Conservation (phyloP, 2,888 invertebrate species). For the Leucania comma region DNA sequence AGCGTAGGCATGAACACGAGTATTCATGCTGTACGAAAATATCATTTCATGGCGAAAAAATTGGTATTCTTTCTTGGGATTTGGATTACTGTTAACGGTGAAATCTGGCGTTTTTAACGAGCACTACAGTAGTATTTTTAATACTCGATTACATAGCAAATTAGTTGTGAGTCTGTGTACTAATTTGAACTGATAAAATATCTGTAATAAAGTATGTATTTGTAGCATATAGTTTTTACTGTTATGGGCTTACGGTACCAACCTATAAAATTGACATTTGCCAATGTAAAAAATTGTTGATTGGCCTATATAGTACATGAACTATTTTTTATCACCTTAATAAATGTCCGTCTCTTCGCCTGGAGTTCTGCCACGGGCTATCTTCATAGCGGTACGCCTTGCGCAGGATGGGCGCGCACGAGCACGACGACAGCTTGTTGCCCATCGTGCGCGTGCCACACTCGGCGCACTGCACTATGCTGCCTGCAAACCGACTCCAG, state of each 20-base stretch:
- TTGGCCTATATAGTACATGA: not conserved
- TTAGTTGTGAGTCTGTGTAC: not conserved
- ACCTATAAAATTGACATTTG: too few species aligned
- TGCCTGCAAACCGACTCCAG: slow-evolving; percentile 80
- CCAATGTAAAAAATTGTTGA: too few species aligned
- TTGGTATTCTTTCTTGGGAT: too few species aligned
- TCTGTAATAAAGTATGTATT: too few species aligned
- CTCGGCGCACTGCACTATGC: slow-evolving; percentile 90
- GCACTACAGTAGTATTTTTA: too few species aligned
- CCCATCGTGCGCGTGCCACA: slow-evolving; percentile 95
- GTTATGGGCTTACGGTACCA: too few species aligned
- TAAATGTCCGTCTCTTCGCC: slow-evolving; percentile 96
- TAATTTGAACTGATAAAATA: too few species aligned
- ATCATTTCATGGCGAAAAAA: too few species aligned
- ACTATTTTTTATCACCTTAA: slow-evolving; percentile 92
- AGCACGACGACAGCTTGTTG: slow-evolving; percentile 99
- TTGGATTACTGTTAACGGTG: not conserved
- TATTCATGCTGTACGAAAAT: too few species aligned
- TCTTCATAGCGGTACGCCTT: slow-evolving; percentile 99
- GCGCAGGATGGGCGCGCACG: slow-evolving; percentile 98
- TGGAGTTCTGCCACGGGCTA: slow-evolving; percentile 98
- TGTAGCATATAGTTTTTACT: too few species aligned
- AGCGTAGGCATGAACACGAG: not conserved
- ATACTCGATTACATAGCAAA: too few species aligned
- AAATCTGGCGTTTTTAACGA: not conserved